Evolutionary conservation across 2,113 vertebrate genomes (phyloP), one percentile per base, ranked within the genome.

Genomic region (Pogona vitticeps): DNA sequence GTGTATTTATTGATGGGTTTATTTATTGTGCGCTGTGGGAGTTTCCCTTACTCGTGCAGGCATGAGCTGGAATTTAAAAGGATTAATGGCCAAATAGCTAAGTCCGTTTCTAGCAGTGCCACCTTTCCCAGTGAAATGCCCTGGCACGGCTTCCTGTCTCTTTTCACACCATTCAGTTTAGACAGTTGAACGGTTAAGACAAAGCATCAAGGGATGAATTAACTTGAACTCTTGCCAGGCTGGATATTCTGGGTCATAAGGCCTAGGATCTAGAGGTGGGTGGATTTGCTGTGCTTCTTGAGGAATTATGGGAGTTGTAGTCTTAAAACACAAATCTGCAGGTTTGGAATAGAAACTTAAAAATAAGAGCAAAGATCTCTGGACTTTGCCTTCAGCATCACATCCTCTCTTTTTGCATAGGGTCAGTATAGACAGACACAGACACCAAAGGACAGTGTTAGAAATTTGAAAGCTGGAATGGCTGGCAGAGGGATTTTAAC

Each of bases 41-140:
- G 90, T 88, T 76, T 85, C 89, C 90, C 73, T n/a, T 76, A 82
- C 86, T 33, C 73, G 88, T 93, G 89, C 93, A 94, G 93, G 94
- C 91, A 92, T 91, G 90, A 92, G 93, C 94, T 91, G 89, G 91
- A 93, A 92, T 84, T 65, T 20, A 33, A 76, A 85, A 78, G 59
- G 88, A 92, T 92, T 90, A 91, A 89, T 91, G 65, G 72, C 26
- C 46, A 84, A 79, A 84, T 89, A 80, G 84, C 86, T 83, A 80
- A 70, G 31, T 75, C 6, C 72, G 68, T 40, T 73, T 18, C 76
- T 84, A 84, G 42, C 58, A 23, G 23, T 42, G 82, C 75, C 80
- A 76, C 20, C 76, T 76, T 77, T 71, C 58, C 78, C 86, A 73
- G 83, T 83, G 56, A 70, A 70, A 91, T 76, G 42, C 67, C n/a